A percentile compares a stretch with the other conserved stretches of the same genome.
phyloP scores from a whole-genome alignment of 2,797 vertebrate genomes.

The Microhierax caerulescens region DNA sequence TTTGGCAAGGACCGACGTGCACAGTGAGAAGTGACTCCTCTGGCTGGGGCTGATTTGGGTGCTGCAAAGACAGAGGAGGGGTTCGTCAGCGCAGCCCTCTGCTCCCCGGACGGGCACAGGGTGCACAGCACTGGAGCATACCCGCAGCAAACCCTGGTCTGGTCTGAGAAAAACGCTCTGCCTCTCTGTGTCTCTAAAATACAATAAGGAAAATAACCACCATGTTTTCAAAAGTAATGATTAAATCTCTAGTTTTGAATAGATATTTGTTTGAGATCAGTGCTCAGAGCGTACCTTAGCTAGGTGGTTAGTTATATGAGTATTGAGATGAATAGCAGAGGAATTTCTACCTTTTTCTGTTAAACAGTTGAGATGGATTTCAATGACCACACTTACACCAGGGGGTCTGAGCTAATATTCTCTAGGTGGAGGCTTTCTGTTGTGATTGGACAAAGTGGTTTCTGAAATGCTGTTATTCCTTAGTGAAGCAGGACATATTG shows the following conservation, averaged over 20 bases:
- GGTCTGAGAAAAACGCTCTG: not conserved
- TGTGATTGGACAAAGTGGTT: not conserved
- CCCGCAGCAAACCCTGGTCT: not conserved
- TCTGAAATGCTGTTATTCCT: not conserved
- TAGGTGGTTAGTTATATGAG: not conserved
- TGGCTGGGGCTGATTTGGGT: fast-evolving
- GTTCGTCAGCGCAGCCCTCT: fast-evolving
- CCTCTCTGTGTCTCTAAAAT: not conserved
- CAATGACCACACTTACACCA: not conserved
- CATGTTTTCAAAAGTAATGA: conserved; percentile 17
- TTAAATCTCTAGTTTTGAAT: not conserved
- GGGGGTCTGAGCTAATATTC: conserved; percentile 10
- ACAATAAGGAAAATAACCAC: not conserved
- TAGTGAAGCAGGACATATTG: not conserved
- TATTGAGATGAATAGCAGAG: not conserved
- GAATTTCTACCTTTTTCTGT: not conserved
- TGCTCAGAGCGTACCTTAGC: not conserved
- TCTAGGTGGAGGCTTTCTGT: not conserved
- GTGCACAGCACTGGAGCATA: fast-evolving
- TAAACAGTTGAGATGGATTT: not conserved
- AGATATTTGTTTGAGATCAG: conserved; percentile 14
- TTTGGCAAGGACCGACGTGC: fast-evolving
- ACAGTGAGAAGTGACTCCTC: fast-evolving
- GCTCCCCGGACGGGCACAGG: fast-evolving
- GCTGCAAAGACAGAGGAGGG: not conserved